A percentile compares a stretch with the other conserved stretches of the same genome.
phyloP scores from a whole-genome alignment of 2,797 vertebrate genomes.

The Hoplostethus atlanticus region DNA sequence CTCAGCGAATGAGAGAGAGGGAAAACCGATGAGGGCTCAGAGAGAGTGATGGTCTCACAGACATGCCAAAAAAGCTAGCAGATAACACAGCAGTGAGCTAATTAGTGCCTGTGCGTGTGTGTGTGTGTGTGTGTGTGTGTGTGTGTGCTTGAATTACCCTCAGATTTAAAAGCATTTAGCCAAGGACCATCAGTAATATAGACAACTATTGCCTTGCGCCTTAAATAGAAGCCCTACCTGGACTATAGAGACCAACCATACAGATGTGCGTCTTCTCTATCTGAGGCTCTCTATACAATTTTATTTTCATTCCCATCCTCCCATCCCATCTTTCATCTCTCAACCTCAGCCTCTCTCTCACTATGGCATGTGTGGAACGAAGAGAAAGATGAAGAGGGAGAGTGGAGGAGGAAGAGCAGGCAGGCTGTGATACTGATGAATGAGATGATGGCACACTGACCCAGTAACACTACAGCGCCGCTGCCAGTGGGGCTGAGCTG shows the following conservation, averaged over 20 bases:
- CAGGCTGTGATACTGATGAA: slow-evolving; percentile 70
- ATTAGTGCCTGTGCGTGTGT: slow-evolving; percentile 12
- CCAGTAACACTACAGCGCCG: slow-evolving; percentile 77
- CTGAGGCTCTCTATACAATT: not conserved
- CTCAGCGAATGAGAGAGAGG: slow-evolving; percentile 20
- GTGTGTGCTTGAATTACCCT: slow-evolving; percentile 7
- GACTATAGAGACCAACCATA: not conserved
- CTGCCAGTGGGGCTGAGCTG: slow-evolving; percentile 71
- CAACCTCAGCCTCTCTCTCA: not conserved
- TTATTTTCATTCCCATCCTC: slow-evolving; percentile 5
- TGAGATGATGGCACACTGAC: slow-evolving; percentile 86
- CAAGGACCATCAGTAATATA: too few relatives aligned
- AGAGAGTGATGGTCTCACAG: slow-evolving; percentile 70
- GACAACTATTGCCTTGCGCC: too few relatives aligned
- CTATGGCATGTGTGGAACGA: slow-evolving; percentile 4
- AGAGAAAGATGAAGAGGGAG: slow-evolving; percentile 46
- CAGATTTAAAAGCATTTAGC: too few relatives aligned
- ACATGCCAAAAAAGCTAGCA: slow-evolving; percentile 25
- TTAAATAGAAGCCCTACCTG: not conserved
- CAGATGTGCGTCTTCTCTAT: not conserved
- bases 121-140: slow-evolving; percentile 20
- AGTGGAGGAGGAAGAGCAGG: slow-evolving; percentile 55
- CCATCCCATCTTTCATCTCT: not conserved
- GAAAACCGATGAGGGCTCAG: slow-evolving; percentile 38
- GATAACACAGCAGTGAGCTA: slow-evolving; percentile 47